A percentile compares a stretch with the other conserved stretches of the same genome.
Conservation (phyloP, 2,797 vertebrate species). For the Pangasius djambal region DNA sequence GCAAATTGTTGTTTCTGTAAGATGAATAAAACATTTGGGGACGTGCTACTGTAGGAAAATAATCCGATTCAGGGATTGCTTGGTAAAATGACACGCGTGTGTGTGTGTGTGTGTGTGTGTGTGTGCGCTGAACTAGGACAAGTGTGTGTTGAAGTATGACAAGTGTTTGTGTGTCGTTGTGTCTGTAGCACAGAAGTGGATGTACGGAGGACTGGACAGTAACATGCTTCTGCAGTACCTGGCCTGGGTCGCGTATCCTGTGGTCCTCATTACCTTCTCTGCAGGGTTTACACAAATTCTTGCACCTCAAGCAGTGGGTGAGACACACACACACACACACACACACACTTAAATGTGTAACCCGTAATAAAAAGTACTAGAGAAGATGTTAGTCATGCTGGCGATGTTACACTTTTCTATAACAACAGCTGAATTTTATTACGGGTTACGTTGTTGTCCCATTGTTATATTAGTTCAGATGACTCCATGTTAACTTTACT, state of each 20-base stretch:
- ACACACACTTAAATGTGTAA: constrained; percentile 4
- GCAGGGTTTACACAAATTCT: constrained; percentile 98
- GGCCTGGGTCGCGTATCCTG: constrained; percentile 97
- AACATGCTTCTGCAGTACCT: constrained; percentile 95
- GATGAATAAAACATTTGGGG: background rate
- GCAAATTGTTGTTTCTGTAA: background rate
- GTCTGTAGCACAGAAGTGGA: constrained; percentile 92
- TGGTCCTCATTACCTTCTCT: constrained; percentile 98
- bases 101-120: constrained; percentile 20
- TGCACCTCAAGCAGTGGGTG: constrained; percentile 96
- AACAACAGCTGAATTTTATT: background rate
- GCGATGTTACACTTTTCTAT: too few relatives aligned
- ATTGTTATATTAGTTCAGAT: background rate
- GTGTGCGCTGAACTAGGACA: background rate
- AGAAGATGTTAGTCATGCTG: background rate
- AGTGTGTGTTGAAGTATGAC: background rate
- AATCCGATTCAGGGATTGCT: background rate
- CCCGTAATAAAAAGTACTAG: background rate
- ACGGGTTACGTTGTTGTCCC: background rate
- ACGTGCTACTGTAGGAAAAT: background rate
- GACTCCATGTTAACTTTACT: background rate
- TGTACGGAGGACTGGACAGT: constrained; percentile 87
- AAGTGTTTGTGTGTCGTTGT: constrained; percentile 24
- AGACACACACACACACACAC: constrained; percentile 53
- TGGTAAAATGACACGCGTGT: background rate